These are phyloP conservation scores for Ophion costatus DNA, from an alignment of 2,888 invertebrate species.

Conservation along the genomic window DNA sequence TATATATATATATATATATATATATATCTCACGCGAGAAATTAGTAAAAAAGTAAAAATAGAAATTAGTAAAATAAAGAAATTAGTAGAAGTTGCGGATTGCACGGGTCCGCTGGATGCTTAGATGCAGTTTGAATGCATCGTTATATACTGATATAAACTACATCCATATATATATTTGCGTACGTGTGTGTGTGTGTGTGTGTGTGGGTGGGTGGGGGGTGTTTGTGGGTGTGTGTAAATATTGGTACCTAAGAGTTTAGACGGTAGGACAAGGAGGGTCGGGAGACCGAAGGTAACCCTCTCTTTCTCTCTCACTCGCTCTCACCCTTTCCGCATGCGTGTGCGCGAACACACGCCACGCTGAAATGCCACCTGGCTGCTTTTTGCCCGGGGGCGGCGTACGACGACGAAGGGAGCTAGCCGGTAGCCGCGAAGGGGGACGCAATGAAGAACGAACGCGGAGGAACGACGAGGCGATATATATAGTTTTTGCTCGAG, in stretches of 20 bases:
- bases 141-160: neutral
- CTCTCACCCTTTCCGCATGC: neutral
- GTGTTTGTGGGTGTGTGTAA: too few species aligned
- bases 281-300: slow-evolving; percentile 18
- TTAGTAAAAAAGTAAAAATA: too few species aligned
- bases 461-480: slow-evolving; percentile 69
- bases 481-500: slow-evolving; percentile 64
- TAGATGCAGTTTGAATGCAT: slow-evolving; percentile 9
- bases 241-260: slow-evolving; percentile 25
- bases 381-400: slow-evolving; percentile 78
- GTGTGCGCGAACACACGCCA: slow-evolving; percentile 68
- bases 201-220: too few species aligned
- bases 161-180: too few species aligned
- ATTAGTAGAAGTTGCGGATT: neutral
- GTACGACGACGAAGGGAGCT: slow-evolving; percentile 44
- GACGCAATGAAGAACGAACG: slow-evolving; percentile 47
- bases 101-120: slow-evolving; percentile 17
- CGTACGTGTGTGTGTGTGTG: too few species aligned
- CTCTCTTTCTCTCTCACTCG: neutral
- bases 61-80: too few species aligned
- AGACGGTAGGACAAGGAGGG: slow-evolving; percentile 24
- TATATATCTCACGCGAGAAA: neutral
- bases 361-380: slow-evolving; percentile 83
- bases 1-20: too few species aligned
- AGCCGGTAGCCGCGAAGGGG: slow-evolving; percentile 55